These are phyloP conservation scores for Seriola aureovittata DNA, from an alignment of 2,113 vertebrate genomes.

Conservation along the genomic window DNA sequence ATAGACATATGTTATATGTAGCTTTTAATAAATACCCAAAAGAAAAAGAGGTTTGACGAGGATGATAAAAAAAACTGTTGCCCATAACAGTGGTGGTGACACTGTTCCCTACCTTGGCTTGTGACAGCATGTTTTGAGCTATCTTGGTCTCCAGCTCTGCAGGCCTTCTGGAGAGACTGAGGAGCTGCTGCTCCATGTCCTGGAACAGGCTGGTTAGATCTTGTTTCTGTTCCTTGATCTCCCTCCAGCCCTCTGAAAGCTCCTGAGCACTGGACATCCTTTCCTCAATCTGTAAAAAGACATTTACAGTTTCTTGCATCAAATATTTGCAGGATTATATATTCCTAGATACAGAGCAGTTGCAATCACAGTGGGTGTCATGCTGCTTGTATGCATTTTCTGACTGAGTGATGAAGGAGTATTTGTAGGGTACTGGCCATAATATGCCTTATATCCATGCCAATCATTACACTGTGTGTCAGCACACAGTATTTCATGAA, in stretches of 20 bases:
- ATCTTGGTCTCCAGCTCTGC: constrained; percentile 94
- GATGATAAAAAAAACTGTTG: too few species aligned
- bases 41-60: neutral
- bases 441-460: neutral
- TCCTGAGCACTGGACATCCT: constrained; percentile 90
- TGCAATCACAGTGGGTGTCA: neutral
- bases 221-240: constrained; percentile 92
- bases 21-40: neutral
- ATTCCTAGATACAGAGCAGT: neutral
- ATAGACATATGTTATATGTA: neutral
- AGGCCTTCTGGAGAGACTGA: constrained; percentile 91
- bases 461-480: neutral
- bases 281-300: constrained; percentile 89
- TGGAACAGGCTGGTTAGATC: constrained; percentile 93
- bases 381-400: neutral
- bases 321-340: neutral
- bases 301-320: neutral
- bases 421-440: neutral
- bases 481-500: neutral
- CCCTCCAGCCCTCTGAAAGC: constrained; percentile 93
- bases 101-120: constrained; percentile 88
- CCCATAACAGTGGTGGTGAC: neutral
- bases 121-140: constrained; percentile 93
- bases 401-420: neutral
- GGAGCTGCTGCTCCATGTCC: constrained; percentile 93